Percentiles rank a stretch among this genome's conserved stretches.
Evolutionary conservation across 1,140 invertebrate species (phyloP).

Genomic region (Teleopsis dalmanni): DNA sequence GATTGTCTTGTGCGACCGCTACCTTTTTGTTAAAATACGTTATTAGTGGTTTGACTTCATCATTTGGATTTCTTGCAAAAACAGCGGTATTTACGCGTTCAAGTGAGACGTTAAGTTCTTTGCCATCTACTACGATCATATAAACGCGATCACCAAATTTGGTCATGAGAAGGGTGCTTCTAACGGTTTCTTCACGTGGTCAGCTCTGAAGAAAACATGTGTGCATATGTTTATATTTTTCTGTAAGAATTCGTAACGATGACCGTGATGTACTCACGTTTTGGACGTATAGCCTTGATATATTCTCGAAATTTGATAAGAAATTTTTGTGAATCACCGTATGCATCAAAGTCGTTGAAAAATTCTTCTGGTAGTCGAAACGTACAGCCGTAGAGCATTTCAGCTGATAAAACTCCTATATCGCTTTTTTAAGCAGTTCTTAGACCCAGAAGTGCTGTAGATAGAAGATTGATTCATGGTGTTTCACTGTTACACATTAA

Average conservation of each 20-base stretch:
- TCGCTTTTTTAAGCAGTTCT: not conserved
- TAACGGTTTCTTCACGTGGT: not conserved
- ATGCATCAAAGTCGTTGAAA: not conserved
- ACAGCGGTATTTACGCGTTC: not conserved
- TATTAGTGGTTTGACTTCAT: too few relatives aligned
- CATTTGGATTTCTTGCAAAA: too few relatives aligned
- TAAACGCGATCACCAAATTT: not conserved
- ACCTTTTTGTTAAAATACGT: too few relatives aligned
- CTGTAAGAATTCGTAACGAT: too few relatives aligned
- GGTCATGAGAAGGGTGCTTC: not conserved
- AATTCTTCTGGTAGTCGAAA: not conserved
- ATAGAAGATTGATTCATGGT: slow-evolving; percentile 35
- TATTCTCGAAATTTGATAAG: not conserved
- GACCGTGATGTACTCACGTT: too few relatives aligned
- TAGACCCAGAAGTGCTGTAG: slow-evolving; percentile 32
- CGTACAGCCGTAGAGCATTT: not conserved
- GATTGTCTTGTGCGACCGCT: too few relatives aligned
- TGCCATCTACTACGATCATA: not conserved
- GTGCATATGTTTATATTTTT: not conserved
- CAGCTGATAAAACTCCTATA: not conserved
- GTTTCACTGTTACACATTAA: slow-evolving; percentile 24
- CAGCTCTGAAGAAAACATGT: not conserved
- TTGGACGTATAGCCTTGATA: too few relatives aligned
- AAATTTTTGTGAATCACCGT: not conserved
- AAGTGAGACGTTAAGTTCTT: not conserved